A percentile compares a stretch with the other conserved stretches of the same genome.
Evolutionary conservation across 92 coral and sea anemone species (phyloP).

Genomic region (Phenganax stokvisi): DNA sequence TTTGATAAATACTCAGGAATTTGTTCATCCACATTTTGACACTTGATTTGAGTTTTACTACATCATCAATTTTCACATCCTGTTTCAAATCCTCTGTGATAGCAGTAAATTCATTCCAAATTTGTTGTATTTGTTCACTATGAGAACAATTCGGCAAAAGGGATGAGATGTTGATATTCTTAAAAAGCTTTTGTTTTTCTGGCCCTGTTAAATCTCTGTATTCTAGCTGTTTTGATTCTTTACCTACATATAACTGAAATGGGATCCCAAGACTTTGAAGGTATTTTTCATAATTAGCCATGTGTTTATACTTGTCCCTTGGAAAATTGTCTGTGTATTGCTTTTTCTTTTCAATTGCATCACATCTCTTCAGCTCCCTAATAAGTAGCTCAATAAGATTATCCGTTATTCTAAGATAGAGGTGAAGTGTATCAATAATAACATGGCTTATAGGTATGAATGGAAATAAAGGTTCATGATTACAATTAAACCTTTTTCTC

Average conservation of each 20-base stretch:
- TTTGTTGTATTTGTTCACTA: constrained; percentile 11
- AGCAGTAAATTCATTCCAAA: constrained; percentile 32
- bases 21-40: constrained; percentile 33
- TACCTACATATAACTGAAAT: constrained; percentile 42
- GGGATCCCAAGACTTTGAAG: constrained; percentile 3
- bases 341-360: constrained; percentile 19
- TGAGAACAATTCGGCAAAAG: constrained; percentile 31
- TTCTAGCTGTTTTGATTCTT: too few species aligned
- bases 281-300: constrained; percentile 22
- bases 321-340: constrained; percentile 26
- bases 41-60: background rate
- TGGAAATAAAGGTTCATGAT: constrained; percentile 26
- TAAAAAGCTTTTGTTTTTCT: constrained; percentile 9
- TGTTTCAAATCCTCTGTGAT: constrained; percentile 27
- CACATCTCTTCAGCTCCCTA: background rate
- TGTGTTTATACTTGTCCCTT: constrained; percentile 34
- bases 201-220: too few species aligned
- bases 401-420: constrained; percentile 13
- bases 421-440: constrained; percentile 14
- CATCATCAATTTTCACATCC: constrained; percentile 36
- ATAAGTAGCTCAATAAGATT: constrained; percentile 3
- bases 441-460: constrained; percentile 16
- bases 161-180: constrained; percentile 21
- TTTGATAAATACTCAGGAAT: constrained; percentile 15
- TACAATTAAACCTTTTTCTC: constrained; percentile 25